A percentile compares a stretch with the other conserved stretches of the same genome.
These are phyloP conservation scores for Microchrysa polita DNA, from an alignment of 2,888 invertebrate genomes.

Conservation along the genomic window DNA sequence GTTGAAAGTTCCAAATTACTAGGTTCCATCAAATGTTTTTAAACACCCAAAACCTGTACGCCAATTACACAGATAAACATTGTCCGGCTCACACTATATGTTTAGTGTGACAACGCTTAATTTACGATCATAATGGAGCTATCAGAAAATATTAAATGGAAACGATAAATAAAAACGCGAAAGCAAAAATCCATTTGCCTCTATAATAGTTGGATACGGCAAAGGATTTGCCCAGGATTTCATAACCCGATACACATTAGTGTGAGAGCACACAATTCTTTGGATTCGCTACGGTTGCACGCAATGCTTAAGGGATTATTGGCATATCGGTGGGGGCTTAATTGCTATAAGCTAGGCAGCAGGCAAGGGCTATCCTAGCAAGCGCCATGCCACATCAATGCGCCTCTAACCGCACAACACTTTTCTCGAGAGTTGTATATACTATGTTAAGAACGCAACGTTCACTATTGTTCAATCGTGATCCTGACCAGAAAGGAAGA, in stretches of 20 bases:
- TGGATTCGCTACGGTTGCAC: constrained; percentile 24
- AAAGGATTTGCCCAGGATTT: constrained; percentile 25
- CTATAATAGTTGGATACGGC: neutral
- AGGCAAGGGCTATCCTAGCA: neutral
- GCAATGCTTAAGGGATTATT: constrained; percentile 43
- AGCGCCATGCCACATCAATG: no score
- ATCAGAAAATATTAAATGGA: constrained; percentile 35
- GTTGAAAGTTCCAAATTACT: no score
- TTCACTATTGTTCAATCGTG: no score
- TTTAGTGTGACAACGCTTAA: constrained; percentile 24
- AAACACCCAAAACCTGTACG: no score
- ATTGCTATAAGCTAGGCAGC: constrained; percentile 41
- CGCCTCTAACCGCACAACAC: constrained; percentile 19
- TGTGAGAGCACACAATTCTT: constrained; percentile 34
- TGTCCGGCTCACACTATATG: no score
- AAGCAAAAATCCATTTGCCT: constrained; percentile 26
- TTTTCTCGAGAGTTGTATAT: no score
- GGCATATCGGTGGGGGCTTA: constrained; percentile 42
- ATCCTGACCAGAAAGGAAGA: no score
- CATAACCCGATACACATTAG: constrained; percentile 29
- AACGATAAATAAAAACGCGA: constrained; percentile 36
- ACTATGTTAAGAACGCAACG: no score
- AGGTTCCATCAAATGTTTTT: no score
- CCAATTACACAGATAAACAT: no score
- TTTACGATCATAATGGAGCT: constrained; percentile 32